A percentile compares a stretch with the other conserved stretches of the same genome.
These are phyloP conservation scores for Columbina picui DNA, from an alignment of 2,113 vertebrate genomes.

Conservation along the genomic window DNA sequence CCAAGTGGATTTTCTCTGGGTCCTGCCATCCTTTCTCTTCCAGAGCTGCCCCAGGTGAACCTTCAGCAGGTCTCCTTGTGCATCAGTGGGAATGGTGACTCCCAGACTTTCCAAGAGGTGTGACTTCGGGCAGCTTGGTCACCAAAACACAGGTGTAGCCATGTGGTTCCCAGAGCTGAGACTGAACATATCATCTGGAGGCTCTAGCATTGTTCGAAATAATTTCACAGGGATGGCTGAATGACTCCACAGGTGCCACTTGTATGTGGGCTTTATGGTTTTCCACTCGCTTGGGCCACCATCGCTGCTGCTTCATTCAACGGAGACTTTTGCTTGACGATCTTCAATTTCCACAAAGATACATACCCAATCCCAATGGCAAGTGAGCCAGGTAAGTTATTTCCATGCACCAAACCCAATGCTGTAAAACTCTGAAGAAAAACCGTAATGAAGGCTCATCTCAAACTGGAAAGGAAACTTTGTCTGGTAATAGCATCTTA, in stretches of 20 bases:
- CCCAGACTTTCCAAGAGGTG: not conserved
- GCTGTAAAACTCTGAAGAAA: not conserved
- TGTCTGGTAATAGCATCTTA: not conserved
- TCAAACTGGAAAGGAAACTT: not conserved
- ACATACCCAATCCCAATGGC: not conserved
- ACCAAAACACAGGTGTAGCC: not conserved
- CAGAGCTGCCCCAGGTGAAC: not conserved
- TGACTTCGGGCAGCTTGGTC: not conserved
- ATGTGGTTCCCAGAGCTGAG: not conserved
- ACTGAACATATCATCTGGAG: fast-evolving
- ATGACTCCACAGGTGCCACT: not conserved
- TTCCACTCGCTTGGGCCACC: not conserved
- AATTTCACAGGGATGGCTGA: not conserved
- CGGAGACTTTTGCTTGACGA: not conserved
- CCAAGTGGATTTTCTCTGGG: not conserved
- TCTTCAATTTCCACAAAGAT: not conserved
- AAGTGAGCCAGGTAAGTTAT: not conserved
- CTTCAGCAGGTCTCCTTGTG: not conserved
- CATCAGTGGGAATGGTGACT: not conserved
- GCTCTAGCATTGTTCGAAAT: not conserved
- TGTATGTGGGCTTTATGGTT: not conserved
- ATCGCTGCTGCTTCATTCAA: not conserved
- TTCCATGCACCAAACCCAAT: not conserved
- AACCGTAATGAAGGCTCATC: not conserved
- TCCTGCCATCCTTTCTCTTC: not conserved